Conservation (phyloP, 2,797 vertebrate genomes). For the Chelon labrosus region DNA sequence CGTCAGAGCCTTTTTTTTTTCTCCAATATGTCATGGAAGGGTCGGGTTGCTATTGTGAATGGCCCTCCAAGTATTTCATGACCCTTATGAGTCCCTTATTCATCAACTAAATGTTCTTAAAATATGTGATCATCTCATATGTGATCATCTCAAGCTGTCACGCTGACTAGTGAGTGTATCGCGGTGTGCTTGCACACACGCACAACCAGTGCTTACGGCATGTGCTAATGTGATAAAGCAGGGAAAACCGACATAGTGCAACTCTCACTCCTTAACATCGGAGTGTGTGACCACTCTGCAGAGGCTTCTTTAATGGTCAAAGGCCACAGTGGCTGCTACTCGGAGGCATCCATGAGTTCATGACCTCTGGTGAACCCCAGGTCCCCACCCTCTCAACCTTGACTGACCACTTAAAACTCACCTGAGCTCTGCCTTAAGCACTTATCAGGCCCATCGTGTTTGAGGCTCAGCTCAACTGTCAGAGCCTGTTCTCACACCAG, state of each 20-base stretch:
- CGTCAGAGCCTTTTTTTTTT: conserved; percentile 21
- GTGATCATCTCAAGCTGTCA: conserved; percentile 49
- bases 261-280: conserved; percentile 32
- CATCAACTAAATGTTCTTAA: conserved; percentile 55
- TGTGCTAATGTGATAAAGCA: neutral
- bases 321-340: conserved; percentile 57
- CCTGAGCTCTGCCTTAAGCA: conserved; percentile 54
- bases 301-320: conserved; percentile 46
- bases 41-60: conserved; percentile 39
- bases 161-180: conserved; percentile 29
- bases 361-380: conserved; percentile 48
- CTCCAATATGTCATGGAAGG: conserved; percentile 23
- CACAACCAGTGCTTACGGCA: conserved; percentile 28
- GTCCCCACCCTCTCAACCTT: conserved; percentile 66
- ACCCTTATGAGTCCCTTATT: conserved; percentile 51
- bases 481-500: conserved; percentile 63
- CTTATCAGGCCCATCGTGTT: conserved; percentile 67
- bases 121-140: conserved; percentile 57
- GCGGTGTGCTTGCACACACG: conserved; percentile 7
- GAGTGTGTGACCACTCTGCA: conserved; percentile 37
- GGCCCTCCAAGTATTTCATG: conserved; percentile 24
- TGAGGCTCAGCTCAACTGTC: conserved; percentile 66
- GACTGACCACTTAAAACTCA: conserved; percentile 72
- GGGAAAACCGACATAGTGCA: conserved; percentile 32
- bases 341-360: conserved; percentile 24